Percentiles rank a stretch among this genome's conserved stretches.
Evolutionary conservation across 2,113 vertebrate species (phyloP).

Genomic region (Dolichotis patagonum): DNA sequence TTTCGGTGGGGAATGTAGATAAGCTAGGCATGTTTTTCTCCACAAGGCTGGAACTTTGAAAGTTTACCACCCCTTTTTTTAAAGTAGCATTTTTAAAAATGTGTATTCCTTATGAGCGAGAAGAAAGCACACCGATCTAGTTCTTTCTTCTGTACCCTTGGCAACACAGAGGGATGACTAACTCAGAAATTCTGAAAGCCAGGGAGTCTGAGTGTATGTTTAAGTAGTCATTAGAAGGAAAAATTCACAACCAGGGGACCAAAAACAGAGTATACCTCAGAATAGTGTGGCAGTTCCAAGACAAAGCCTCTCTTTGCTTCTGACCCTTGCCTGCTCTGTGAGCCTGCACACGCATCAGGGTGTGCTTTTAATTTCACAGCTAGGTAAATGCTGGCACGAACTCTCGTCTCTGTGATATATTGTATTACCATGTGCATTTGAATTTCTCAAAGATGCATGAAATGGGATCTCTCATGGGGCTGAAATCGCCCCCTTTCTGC

Average conservation of each 20-base stretch:
- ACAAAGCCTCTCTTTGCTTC: constrained; percentile 11
- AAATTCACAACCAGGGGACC: background rate
- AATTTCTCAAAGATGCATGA: constrained; percentile 58
- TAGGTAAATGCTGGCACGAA: constrained; percentile 65
- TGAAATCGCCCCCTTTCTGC: constrained; percentile 42
- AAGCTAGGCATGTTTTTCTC: background rate
- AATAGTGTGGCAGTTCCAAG: background rate
- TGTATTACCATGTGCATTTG: constrained; percentile 38
- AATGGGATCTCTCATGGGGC: constrained; percentile 36
- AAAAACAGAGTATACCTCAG: background rate
- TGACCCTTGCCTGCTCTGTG: constrained; percentile 44
- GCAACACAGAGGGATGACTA: background rate
- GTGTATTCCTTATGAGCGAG: background rate
- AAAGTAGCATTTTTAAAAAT: background rate
- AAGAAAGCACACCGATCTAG: background rate
- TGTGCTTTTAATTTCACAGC: constrained; percentile 72
- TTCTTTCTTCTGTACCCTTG: background rate
- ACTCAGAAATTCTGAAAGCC: background rate
- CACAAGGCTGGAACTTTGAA: constrained; percentile 51
- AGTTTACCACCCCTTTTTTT: constrained; percentile 45
- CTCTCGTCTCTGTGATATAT: constrained; percentile 45
- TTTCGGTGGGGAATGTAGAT: background rate
- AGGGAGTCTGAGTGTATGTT: background rate
- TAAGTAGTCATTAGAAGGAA: background rate
- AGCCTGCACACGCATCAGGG: background rate